A percentile compares a stretch with the other conserved stretches of the same genome.
Evolutionary conservation across 2,888 invertebrate genomes (phyloP).

Genomic region (Sinelater perroti): DNA sequence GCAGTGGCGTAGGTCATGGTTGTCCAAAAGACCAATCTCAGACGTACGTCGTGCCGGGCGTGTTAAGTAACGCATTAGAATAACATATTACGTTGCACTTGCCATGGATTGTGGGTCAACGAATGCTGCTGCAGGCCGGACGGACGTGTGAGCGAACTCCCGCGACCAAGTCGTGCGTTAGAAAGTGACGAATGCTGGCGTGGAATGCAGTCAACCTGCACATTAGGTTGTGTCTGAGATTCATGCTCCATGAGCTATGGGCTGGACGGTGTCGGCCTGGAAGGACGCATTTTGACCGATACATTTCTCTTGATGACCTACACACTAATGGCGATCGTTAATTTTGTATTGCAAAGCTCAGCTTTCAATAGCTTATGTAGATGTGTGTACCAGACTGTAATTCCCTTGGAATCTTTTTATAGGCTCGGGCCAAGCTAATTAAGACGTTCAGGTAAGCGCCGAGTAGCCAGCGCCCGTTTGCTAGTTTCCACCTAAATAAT

Average conservation of each 20-base stretch:
- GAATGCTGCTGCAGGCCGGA: conserved; percentile 29
- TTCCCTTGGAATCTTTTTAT: not conserved
- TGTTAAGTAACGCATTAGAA: conserved; percentile 41
- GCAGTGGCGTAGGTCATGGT: conserved; percentile 46
- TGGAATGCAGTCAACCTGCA: conserved; percentile 47
- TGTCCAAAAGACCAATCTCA: conserved; percentile 28
- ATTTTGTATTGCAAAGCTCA: too few species aligned
- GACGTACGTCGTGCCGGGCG: conserved; percentile 38
- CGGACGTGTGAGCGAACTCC: conserved; percentile 31
- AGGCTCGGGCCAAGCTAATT: conserved; percentile 1
- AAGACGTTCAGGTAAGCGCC: conserved; percentile 1
- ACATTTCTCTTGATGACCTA: too few species aligned
- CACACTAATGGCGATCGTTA: too few species aligned
- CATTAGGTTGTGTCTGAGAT: conserved; percentile 40
- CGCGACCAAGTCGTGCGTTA: conserved; percentile 34
- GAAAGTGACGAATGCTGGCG: conserved; percentile 41
- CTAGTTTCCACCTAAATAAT: not conserved
- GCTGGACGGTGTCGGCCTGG: conserved; percentile 38
- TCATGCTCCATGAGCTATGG: conserved; percentile 39
- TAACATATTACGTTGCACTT: conserved; percentile 40
- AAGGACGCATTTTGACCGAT: not conserved
- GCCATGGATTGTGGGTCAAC: conserved; percentile 43
- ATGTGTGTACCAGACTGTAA: conserved; percentile 16
- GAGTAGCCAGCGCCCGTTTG: not conserved
- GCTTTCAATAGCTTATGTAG: not conserved